A percentile compares a stretch with the other conserved stretches of the same genome.
Conservation (phyloP, 1,140 invertebrate species). For the Apolygus lucorum region DNA sequence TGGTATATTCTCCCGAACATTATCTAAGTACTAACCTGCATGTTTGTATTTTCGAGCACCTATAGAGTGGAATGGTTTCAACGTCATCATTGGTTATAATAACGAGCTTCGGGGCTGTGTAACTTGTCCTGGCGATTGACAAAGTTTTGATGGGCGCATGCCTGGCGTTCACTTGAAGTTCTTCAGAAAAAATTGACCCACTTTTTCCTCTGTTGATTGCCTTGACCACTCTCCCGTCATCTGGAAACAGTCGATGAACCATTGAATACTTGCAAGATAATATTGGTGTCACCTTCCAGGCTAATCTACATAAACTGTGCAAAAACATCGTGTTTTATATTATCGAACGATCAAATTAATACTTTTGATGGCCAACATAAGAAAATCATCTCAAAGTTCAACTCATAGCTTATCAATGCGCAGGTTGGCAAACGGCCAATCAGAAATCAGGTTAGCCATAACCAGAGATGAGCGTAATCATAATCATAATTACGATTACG, state of each 20-base stretch:
- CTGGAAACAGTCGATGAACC: conserved; percentile 45
- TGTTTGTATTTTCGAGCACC: conserved; percentile 57
- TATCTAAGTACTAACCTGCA: conserved; percentile 50
- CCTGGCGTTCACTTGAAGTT: conserved; percentile 63
- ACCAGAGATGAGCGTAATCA: no score
- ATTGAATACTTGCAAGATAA: no score
- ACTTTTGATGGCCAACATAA: background rate
- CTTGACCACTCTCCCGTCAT: conserved; percentile 86
- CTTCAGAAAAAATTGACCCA: conserved; percentile 71
- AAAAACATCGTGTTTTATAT: no score
- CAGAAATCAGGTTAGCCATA: no score
- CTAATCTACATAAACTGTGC: no score
- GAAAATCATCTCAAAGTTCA: no score
- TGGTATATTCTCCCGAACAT: no score
- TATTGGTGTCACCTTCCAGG: no score
- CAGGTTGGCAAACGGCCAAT: no score
- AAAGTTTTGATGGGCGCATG: conserved; percentile 61
- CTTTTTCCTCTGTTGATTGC: conserved; percentile 63
- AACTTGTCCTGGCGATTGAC: conserved; percentile 46
- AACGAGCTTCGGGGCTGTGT: conserved; percentile 65
- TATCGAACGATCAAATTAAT: background rate
- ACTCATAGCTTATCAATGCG: no score
- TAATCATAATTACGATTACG: no score
- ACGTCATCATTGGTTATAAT: conserved; percentile 83
- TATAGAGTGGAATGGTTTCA: conserved; percentile 73